Conservation (phyloP, 2,888 invertebrate species). For the Himalopsyche tibetana region DNA sequence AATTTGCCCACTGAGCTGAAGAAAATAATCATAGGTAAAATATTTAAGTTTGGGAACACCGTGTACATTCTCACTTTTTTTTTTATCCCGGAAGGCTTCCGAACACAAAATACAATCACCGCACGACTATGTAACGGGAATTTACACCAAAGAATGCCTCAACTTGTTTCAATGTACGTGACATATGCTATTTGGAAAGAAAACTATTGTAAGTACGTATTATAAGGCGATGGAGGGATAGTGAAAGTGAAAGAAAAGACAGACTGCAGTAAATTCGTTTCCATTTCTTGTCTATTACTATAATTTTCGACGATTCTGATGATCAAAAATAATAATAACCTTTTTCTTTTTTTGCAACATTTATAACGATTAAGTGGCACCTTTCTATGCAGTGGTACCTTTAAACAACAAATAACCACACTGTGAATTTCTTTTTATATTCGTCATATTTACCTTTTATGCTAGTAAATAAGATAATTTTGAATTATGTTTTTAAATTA, state of each 20-base stretch:
- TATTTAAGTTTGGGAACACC: neutral
- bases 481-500: too few relatives aligned
- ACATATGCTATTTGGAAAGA: slow-evolving; percentile 5
- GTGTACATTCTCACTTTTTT: neutral
- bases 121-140: slow-evolving; percentile 30
- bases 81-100: neutral
- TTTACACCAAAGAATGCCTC: slow-evolving; percentile 20
- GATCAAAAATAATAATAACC: too few relatives aligned
- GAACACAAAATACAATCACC: slow-evolving; percentile 22
- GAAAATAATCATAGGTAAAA: too few relatives aligned
- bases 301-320: too few relatives aligned
- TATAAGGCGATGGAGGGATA: neutral
- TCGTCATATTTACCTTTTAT: too few relatives aligned
- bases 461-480: too few relatives aligned
- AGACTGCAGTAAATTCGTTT: neutral
- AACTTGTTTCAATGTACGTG: slow-evolving; percentile 30
- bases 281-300: neutral
- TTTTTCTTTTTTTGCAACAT: too few relatives aligned
- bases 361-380: too few relatives aligned
- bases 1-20: too few relatives aligned
- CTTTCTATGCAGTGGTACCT: too few relatives aligned
- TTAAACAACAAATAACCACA: too few relatives aligned
- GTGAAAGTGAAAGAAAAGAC: neutral
- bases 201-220: neutral
- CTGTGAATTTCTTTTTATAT: too few relatives aligned